Percentiles rank a stretch among this genome's conserved stretches.
phyloP scores from a whole-genome alignment of 2,113 vertebrate species.

The Phyllostomus hastatus region DNA sequence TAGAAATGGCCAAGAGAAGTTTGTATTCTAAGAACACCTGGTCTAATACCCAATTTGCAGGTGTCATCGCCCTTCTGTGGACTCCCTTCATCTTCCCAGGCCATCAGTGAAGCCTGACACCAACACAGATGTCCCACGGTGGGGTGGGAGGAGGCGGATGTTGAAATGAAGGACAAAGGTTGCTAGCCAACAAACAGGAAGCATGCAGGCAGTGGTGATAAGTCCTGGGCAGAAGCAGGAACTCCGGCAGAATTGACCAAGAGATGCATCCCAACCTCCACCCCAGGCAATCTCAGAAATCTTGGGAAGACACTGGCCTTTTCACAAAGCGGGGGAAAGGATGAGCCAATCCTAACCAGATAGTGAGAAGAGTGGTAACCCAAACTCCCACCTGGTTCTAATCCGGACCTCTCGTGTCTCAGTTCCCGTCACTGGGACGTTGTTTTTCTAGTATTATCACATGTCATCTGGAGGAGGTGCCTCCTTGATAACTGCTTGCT shows the following conservation, averaged over 20 bases:
- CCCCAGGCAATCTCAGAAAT: neutral
- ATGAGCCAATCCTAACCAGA: neutral
- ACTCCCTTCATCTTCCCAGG: neutral
- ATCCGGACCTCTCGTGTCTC: neutral
- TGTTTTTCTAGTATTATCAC: neutral
- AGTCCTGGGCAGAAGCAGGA: neutral
- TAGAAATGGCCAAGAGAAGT: neutral
- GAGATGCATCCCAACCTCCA: too few species aligned
- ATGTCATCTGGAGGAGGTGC: too few species aligned
- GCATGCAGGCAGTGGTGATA: neutral
- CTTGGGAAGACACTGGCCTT: neutral
- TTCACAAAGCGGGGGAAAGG: neutral
- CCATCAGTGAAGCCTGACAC: neutral
- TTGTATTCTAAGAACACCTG: neutral
- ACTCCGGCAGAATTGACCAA: neutral
- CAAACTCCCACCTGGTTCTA: neutral
- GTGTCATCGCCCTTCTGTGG: neutral
- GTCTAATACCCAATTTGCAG: neutral
- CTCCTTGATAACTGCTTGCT: neutral
- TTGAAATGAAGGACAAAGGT: conserved; percentile 21
- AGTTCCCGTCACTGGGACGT: neutral
- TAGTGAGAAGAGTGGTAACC: fast-evolving
- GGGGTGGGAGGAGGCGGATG: neutral
- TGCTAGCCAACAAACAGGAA: neutral
- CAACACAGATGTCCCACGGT: fast-evolving